These are phyloP conservation scores for Apamea monoglypha DNA, from an alignment of 2,888 invertebrate genomes.

Conservation along the genomic window DNA sequence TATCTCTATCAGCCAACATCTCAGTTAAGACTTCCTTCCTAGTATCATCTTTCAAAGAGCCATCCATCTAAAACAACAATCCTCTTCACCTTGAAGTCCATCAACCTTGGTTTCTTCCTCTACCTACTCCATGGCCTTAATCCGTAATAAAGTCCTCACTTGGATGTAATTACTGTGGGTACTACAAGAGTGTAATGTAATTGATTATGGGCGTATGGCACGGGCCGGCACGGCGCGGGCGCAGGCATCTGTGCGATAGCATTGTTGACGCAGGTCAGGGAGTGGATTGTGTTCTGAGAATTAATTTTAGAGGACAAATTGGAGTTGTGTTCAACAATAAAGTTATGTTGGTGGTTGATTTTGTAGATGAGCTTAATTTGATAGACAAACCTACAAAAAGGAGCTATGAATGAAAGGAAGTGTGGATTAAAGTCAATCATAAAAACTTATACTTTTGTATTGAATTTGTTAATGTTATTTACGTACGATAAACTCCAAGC, in stretches of 20 bases:
- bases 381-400: not conserved
- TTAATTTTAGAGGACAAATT: constrained; percentile 25
- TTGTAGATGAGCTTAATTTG: not conserved
- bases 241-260: constrained; percentile 60
- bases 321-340: not conserved
- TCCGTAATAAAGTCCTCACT: constrained; percentile 29
- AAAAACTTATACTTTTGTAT: not conserved
- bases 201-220: constrained; percentile 63
- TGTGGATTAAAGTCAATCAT: not conserved
- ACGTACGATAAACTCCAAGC: not conserved
- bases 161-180: constrained; percentile 49
- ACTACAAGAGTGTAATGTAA: constrained; percentile 44
- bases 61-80: not conserved
- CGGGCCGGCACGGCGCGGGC: constrained; percentile 62
- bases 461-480: not conserved
- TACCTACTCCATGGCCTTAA: constrained; percentile 48
- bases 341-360: not conserved
- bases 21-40: not conserved
- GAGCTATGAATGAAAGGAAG: not conserved
- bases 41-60: not conserved
- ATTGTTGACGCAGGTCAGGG: constrained; percentile 65
- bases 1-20: not conserved
- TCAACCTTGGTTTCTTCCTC: constrained; percentile 38
- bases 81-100: constrained; percentile 15
- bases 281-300: constrained; percentile 16